Percentiles rank a stretch among this genome's conserved stretches.
Evolutionary conservation across 1,140 invertebrate species (phyloP).

Genomic region (Leptoteleia sp.): DNA sequence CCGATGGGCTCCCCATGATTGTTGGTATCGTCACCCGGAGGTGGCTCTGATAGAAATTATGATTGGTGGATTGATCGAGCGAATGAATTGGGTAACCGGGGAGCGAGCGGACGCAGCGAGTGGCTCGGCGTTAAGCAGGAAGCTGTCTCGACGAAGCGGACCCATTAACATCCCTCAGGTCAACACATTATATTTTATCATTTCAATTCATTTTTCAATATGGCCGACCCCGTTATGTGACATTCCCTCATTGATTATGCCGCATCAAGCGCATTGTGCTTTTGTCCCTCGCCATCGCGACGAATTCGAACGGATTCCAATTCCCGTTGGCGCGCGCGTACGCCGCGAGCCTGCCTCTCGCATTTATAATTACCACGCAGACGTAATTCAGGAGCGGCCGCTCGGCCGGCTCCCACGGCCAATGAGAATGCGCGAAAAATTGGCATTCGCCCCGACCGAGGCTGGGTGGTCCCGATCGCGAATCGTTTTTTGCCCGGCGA

Average conservation of each 20-base stretch:
- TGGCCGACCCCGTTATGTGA: conserved; percentile 56
- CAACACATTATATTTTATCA: conserved; percentile 73
- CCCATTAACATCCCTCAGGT: conserved; percentile 72
- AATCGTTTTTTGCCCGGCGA: conserved; percentile 49
- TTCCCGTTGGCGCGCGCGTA: not conserved
- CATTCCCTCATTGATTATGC: conserved; percentile 33
- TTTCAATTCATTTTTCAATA: conserved; percentile 79
- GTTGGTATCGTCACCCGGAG: conserved; percentile 80
- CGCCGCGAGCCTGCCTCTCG: not conserved
- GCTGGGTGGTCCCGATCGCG: conserved; percentile 66
- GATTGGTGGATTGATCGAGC: conserved; percentile 78
- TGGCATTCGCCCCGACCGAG: conserved; percentile 15
- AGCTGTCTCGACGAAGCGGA: conserved; percentile 80
- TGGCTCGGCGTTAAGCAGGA: conserved; percentile 81
- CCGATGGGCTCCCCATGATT: conserved; percentile 73
- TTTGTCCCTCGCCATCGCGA: conserved; percentile 22
- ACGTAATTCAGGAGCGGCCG: not conserved
- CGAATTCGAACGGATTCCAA: conserved; percentile 13
- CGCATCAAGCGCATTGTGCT: conserved; percentile 44
- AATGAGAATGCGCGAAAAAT: conserved; percentile 43
- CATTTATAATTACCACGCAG: conserved; percentile 8
- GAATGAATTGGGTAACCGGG: conserved; percentile 63
- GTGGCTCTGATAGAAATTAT: conserved; percentile 81
- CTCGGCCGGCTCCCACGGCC: not conserved
- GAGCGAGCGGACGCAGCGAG: conserved; percentile 79